These are phyloP conservation scores for Drosophila subpulchrella DNA, from an alignment of 1,140 invertebrate genomes.

Conservation along the genomic window DNA sequence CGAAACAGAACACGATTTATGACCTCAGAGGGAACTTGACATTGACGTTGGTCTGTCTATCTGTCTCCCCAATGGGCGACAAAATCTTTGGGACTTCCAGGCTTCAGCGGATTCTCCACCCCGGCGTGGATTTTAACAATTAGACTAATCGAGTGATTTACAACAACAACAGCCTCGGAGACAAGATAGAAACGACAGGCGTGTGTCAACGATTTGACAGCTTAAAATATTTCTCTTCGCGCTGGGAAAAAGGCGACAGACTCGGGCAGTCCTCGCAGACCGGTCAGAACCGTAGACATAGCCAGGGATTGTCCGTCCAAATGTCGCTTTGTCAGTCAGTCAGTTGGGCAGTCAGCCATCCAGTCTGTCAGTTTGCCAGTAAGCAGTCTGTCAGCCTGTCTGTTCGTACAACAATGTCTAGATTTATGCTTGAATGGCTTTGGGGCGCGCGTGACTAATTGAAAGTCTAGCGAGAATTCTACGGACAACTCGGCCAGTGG, in stretches of 20 bases:
- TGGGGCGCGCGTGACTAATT: conserved; percentile 79
- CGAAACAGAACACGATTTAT: conserved; percentile 61
- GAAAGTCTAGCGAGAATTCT: conserved; percentile 75
- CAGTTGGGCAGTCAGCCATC: conserved; percentile 35
- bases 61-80: conserved; percentile 51
- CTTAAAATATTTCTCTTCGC: conserved; percentile 72
- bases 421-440: conserved; percentile 73
- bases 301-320: conserved; percentile 11
- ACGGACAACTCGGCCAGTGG: conserved; percentile 30
- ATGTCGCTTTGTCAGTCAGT: conserved; percentile 26
- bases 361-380: conserved; percentile 52
- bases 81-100: conserved; percentile 37
- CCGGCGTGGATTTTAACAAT: conserved; percentile 71
- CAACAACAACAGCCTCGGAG: conserved; percentile 22
- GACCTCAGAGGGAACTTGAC: conserved; percentile 71
- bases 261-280: conserved; percentile 33
- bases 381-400: conserved; percentile 50
- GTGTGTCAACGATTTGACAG: conserved; percentile 80
- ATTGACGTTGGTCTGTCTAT: conserved; percentile 51
- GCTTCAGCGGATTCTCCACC: conserved; percentile 8
- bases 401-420: conserved; percentile 73
- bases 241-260: conserved; percentile 46
- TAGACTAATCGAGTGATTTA: conserved; percentile 82
- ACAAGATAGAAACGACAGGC: conserved; percentile 57
- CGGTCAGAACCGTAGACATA: conserved; percentile 39